Base-by-base conservation (phyloP, 1,140 invertebrate species). In the Sweltsa coloradensis region DNA sequence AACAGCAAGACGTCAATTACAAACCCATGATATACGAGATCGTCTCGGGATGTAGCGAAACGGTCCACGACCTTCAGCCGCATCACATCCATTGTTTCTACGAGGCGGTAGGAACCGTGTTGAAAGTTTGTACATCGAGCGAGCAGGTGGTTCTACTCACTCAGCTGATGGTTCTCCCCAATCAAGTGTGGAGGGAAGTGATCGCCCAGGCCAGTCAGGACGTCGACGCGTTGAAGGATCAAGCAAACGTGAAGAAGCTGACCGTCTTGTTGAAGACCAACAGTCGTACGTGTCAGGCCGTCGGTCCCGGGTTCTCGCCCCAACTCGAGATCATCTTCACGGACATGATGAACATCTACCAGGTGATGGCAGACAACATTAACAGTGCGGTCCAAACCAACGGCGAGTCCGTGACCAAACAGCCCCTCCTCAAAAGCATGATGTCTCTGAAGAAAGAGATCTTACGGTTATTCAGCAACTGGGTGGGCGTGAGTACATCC, bases 71-170 rank as follows among this genome's bases (percentile, higher is more conserved):
- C 76, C 73, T 99, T 51, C 90, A 97, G 66, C 89, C 90, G 34
- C 87, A 96, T 57, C 94, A 97, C 74, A 92, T 99, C 13, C 94
- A 99, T 62, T 99, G 95, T 31, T 99, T 99, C 70, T 99, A 98
- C 69, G 97, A 99, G 72, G 96, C 97, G 41, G 93, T 99, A 45
- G 97, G 96, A 37, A 90, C 95, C 60, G 99, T 99, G 93, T 98
- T 99, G 58, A 89, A 83, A 64, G 90, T 94, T 34, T 89, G 97
- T 66, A 77, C 82, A 13, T 92, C 97, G 67, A 78, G 84, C 56
- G 73, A 82, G 31, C 73, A 82, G 26, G 93, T 98, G 68, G 91
- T 96, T 62, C 78, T 83, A 41, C 71, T 99, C 9, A 97, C 99
- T 60, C 92, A 97, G 60, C 89, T 98, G 56, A 99, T 99, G 94